Conservation (phyloP, 2,888 invertebrate genomes). For the Orchesella flavescens region DNA sequence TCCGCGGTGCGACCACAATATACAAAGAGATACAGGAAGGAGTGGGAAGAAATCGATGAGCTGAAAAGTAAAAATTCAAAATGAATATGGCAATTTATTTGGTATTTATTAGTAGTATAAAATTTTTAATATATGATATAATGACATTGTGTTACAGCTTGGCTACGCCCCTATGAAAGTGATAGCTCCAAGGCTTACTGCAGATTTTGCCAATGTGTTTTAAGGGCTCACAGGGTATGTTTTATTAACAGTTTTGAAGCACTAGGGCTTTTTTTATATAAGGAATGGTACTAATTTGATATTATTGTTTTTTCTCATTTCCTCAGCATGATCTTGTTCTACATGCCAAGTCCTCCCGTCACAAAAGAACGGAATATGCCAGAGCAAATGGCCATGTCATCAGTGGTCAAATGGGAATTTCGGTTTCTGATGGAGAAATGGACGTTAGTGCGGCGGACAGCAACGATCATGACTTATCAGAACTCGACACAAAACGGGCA, state of each 20-base stretch:
- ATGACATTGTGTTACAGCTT: conserved; percentile 54
- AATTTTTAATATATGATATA: neutral
- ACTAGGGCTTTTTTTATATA: too few relatives aligned
- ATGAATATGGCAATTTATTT: neutral
- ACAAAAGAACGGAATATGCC: conserved; percentile 54
- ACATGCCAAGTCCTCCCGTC: conserved; percentile 62
- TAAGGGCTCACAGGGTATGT: conserved; percentile 63
- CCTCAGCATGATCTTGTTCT: conserved; percentile 62
- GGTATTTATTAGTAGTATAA: too few relatives aligned
- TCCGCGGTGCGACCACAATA: conserved; percentile 32
- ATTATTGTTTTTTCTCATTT: neutral
- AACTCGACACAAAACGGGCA: conserved; percentile 33
- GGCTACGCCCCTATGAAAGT: conserved; percentile 63
- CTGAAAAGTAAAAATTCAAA: conserved; percentile 59
- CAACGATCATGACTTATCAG: conserved; percentile 31
- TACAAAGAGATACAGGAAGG: conserved; percentile 62
- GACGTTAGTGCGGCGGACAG: conserved; percentile 39
- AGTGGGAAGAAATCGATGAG: conserved; percentile 68
- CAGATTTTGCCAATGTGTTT: conserved; percentile 61
- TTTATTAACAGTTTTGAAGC: neutral
- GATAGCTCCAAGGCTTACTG: conserved; percentile 66
- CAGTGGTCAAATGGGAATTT: conserved; percentile 24
- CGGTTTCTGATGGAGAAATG: conserved; percentile 46
- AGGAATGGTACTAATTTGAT: neutral
- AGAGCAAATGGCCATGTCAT: conserved; percentile 34